A percentile compares a stretch with the other conserved stretches of the same genome.
phyloP scores from a whole-genome alignment of 30 jellyfish, hydroid and myxozoan genomes.

The Calvadosia cruxmelitensis region DNA sequence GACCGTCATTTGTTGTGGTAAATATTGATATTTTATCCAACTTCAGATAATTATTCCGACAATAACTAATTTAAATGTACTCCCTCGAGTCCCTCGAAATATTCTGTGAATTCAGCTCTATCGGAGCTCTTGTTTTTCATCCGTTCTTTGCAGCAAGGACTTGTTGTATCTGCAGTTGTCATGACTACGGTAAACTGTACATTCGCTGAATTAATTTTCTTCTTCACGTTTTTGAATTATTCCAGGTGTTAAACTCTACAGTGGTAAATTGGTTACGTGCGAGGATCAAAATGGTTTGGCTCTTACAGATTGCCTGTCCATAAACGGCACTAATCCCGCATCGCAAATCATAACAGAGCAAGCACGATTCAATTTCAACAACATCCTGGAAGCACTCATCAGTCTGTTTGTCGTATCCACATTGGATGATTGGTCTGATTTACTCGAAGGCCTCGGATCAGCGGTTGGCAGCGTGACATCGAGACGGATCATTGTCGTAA shows the following conservation, averaged over 20 bases:
- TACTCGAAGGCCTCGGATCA: constrained; percentile 1
- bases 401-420: constrained; percentile 61
- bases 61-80: no score
- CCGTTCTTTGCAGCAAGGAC: no score
- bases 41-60: no score
- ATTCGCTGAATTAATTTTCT: not conserved
- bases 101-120: no score
- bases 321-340: not conserved
- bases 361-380: constrained; percentile 25
- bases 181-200: no score
- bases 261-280: constrained; percentile 33
- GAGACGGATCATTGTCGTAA: not conserved
- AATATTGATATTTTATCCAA: no score
- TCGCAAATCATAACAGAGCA: not conserved
- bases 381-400: constrained; percentile 28
- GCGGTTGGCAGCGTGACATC: constrained; percentile 1
- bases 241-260: constrained; percentile 34
- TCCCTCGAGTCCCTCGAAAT: no score
- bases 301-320: not conserved
- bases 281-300: not conserved
- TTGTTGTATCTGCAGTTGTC: no score
- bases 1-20: no score
- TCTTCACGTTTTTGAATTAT: not conserved
- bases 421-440: constrained; percentile 53
- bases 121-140: no score